A percentile compares a stretch with the other conserved stretches of the same genome.
Evolutionary conservation across 1,140 invertebrate genomes (phyloP).

Genomic region (Oreohelix idahoensis): DNA sequence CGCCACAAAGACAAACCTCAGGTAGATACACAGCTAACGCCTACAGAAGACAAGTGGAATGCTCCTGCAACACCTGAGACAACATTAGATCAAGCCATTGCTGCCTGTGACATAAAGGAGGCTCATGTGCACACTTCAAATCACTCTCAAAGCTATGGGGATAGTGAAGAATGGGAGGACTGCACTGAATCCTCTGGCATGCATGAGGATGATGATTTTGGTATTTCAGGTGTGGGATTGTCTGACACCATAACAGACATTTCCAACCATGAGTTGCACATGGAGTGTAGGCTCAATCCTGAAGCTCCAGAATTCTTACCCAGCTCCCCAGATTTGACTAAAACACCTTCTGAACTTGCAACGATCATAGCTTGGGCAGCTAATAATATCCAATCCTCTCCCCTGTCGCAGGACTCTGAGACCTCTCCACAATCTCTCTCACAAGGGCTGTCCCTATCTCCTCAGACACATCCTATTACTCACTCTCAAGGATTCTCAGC

Average conservation of each 20-base stretch:
- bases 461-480: not conserved
- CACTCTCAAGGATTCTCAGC: not conserved
- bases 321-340: conserved; percentile 51
- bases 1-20: conserved; percentile 21
- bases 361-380: conserved; percentile 41
- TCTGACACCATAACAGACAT: not conserved
- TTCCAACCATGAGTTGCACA: conserved; percentile 34
- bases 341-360: conserved; percentile 46
- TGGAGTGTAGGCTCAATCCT: conserved; percentile 57
- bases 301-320: conserved; percentile 60
- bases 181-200: conserved; percentile 49
- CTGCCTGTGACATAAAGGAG: not conserved
- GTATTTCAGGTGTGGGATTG: not conserved
- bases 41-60: not conserved
- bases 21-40: not conserved
- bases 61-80: not conserved
- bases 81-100: not conserved
- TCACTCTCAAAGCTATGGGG: conserved; percentile 45
- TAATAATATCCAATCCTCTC: conserved; percentile 31
- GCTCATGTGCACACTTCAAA: conserved; percentile 27
- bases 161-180: conserved; percentile 60
- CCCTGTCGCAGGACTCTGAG: not conserved
- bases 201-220: conserved; percentile 41
- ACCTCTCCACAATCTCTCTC: conserved; percentile 10
- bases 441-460: not conserved